Percentiles rank a stretch among this genome's conserved stretches.
Evolutionary conservation across 1,140 invertebrate species (phyloP).

Genomic region (Protaetia brevitarsis): DNA sequence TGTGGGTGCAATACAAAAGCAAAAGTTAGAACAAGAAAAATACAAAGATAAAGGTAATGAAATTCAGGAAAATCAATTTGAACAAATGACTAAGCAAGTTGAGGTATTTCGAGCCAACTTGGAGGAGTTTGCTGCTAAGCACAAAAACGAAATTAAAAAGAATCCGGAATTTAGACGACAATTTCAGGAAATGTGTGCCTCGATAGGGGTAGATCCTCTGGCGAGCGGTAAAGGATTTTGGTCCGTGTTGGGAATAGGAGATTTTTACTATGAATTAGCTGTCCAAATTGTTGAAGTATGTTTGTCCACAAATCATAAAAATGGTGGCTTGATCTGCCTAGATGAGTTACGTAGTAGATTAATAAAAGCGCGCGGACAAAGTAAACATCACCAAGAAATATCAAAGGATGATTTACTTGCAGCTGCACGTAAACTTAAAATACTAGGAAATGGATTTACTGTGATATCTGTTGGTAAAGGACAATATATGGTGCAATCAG

Average conservation of each 20-base stretch:
- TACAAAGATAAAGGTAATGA: constrained; percentile 93
- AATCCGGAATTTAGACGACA: constrained; percentile 91
- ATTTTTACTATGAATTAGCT: constrained; percentile 97
- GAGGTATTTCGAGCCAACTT: constrained; percentile 89
- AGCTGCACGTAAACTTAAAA: constrained; percentile 90
- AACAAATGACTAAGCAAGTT: constrained; percentile 92
- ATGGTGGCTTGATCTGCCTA: constrained; percentile 84
- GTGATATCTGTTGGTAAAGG: constrained; percentile 80
- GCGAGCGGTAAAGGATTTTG: constrained; percentile 97
- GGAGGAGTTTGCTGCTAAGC: constrained; percentile 95
- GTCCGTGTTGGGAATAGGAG: constrained; percentile 97
- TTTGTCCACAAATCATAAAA: constrained; percentile 83
- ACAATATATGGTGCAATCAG: constrained; percentile 88
- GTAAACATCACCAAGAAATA: constrained; percentile 84
- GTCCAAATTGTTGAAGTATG: constrained; percentile 99
- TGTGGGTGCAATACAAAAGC: constrained; percentile 92
- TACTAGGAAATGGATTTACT: constrained; percentile 94
- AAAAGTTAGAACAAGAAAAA: constrained; percentile 85
- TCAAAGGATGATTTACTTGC: constrained; percentile 89
- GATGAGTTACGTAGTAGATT: constrained; percentile 82
- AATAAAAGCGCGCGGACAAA: constrained; percentile 76
- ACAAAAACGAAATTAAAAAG: constrained; percentile 91
- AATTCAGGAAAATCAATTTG: constrained; percentile 91
- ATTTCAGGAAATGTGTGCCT: constrained; percentile 99
- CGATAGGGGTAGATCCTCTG: constrained; percentile 97